Conservation (phyloP, 1,140 invertebrate genomes). For the Eumaeus atala region DNA sequence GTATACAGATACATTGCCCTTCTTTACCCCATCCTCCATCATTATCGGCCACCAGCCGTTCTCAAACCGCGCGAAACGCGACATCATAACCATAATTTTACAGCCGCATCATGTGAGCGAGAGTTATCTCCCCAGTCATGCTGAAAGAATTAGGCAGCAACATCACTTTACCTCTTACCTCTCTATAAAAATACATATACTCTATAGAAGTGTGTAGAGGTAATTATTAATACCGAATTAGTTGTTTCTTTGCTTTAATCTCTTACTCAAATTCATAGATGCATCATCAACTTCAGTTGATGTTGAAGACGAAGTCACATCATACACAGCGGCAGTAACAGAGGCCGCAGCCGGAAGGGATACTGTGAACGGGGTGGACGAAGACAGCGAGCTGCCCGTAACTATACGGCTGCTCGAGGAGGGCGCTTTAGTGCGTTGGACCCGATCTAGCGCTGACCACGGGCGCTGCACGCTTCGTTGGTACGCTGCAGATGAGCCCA, state of each 20-base stretch:
- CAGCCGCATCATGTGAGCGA: no score
- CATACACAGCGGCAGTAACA: slow-evolving; percentile 2
- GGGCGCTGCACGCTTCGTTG: slow-evolving; percentile 43
- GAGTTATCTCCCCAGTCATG: no score
- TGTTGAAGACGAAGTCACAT: slow-evolving; percentile 6
- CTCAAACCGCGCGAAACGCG: no score
- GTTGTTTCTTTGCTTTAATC: not conserved
- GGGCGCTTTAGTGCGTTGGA: slow-evolving; percentile 30
- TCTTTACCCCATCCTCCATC: no score
- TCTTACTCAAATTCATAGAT: not conserved
- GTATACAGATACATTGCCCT: no score
- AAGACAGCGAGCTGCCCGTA: slow-evolving; percentile 32
- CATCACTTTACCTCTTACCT: no score
- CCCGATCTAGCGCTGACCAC: slow-evolving; percentile 22
- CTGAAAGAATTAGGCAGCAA: no score
- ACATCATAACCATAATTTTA: no score
- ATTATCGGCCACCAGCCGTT: no score
- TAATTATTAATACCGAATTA: no score
- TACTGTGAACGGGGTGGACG: slow-evolving; percentile 14
- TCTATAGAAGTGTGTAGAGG: no score
- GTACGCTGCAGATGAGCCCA: slow-evolving; percentile 37
- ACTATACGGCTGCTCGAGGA: slow-evolving; percentile 38
- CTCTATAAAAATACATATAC: no score
- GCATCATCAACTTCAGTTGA: slow-evolving; percentile 1
- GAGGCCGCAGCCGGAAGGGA: slow-evolving; percentile 14